Evolutionary conservation across 2,113 vertebrate species (phyloP).

Genomic region (Hydropotes inermis): DNA sequence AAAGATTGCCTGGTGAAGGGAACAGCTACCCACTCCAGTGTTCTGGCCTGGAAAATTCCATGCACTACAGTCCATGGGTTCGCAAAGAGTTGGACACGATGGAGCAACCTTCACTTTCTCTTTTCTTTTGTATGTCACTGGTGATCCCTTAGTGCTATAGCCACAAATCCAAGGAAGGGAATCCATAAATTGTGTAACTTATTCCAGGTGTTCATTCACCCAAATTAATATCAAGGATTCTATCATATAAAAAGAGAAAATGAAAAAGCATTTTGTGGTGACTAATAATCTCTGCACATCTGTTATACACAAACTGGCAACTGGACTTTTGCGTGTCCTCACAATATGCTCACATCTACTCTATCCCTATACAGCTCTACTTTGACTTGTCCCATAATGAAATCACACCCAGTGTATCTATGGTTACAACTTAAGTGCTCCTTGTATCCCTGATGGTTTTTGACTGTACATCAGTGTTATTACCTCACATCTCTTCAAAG

Average conservation of each 20-base stretch:
- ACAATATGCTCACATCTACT: not conserved
- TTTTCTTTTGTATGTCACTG: not conserved
- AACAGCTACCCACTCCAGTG: not conserved
- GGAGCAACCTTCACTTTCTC: not conserved
- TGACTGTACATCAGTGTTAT: not conserved
- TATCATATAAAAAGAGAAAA: not conserved
- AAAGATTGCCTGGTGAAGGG: not conserved
- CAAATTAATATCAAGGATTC: not conserved
- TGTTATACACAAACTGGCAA: not conserved
- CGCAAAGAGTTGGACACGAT: not conserved
- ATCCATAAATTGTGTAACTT: not conserved
- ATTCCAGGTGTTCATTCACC: not conserved
- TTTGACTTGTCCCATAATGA: not conserved
- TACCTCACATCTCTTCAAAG: not conserved
- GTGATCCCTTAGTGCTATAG: not conserved
- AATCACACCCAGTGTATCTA: not conserved
- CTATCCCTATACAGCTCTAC: not conserved
- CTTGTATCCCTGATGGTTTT: not conserved
- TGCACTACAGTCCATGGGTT: not conserved
- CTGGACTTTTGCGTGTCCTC: not conserved
- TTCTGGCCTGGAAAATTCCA: not conserved
- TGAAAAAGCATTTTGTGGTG: not conserved
- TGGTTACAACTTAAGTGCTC: not conserved
- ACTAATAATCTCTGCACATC: not conserved
- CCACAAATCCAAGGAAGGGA: not conserved